phyloP scores from a whole-genome alignment of 2,888 invertebrate species.

The Netelia melanura region DNA sequence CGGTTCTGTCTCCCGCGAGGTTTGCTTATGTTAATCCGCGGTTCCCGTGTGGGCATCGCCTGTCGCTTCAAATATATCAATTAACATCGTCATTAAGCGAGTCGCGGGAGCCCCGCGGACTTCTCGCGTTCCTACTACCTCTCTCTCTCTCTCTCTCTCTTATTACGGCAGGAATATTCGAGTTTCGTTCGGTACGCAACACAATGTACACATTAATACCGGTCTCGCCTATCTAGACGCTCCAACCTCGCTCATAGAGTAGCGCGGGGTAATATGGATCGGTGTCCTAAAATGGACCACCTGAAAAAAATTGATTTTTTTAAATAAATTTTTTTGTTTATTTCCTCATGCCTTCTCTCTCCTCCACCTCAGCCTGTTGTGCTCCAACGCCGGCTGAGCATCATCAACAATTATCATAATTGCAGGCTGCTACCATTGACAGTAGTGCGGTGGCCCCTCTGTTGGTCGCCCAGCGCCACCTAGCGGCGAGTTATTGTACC shows the following conservation, averaged over 20 bases:
- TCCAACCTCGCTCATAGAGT: no score
- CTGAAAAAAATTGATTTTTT: background rate
- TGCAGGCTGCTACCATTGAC: constrained; percentile 83
- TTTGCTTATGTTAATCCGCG: constrained; percentile 83
- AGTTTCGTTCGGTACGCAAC: constrained; percentile 31
- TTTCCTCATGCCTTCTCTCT: no score
- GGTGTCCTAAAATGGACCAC: no score
- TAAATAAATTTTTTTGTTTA: no score
- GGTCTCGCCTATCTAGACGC: background rate
- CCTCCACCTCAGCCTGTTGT: constrained; percentile 19
- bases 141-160: background rate
- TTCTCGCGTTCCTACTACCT: no score
- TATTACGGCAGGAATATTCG: constrained; percentile 40
- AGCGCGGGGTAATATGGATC: no score
- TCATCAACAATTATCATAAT: constrained; percentile 83
- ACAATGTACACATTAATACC: background rate
- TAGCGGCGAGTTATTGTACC: constrained; percentile 30
- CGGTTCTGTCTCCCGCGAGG: constrained; percentile 71
- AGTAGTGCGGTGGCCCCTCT: constrained; percentile 78
- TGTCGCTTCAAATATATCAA: constrained; percentile 83
- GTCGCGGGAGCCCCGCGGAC: constrained; percentile 31
- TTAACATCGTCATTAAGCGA: constrained; percentile 84
- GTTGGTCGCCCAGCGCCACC: constrained; percentile 26
- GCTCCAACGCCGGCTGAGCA: constrained; percentile 72
- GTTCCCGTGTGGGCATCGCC: constrained; percentile 66